These are phyloP conservation scores for Osmerus mordax DNA, from an alignment of 2,113 vertebrate species.

Conservation along the genomic window DNA sequence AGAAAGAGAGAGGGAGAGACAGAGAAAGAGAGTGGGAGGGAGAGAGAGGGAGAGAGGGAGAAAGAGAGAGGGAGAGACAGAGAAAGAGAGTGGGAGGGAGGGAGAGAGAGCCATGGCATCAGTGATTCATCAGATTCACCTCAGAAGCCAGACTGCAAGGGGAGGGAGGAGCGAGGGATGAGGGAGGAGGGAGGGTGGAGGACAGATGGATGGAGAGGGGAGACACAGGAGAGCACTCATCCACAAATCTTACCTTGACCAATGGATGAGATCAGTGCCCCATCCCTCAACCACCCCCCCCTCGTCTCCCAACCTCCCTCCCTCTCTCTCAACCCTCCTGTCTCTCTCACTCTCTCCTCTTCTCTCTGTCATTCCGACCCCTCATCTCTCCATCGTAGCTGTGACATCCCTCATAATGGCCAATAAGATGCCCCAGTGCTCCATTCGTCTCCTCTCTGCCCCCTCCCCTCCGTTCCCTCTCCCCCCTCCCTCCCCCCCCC, in stretches of 20 bases:
- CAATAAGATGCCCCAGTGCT: background rate
- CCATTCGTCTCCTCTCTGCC: background rate
- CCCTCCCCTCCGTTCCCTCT: background rate
- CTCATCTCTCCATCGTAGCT: background rate
- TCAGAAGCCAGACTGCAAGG: slow-evolving; percentile 44
- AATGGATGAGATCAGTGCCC: background rate
- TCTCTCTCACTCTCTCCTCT: background rate
- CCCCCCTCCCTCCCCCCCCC: background rate
- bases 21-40: background rate
- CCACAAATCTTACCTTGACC: slow-evolving; percentile 21
- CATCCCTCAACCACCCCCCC: background rate
- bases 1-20: no score
- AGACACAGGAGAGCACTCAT: slow-evolving; percentile 18
- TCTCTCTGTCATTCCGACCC: background rate
- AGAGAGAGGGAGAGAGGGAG: no score
- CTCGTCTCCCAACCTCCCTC: background rate
- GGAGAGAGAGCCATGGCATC: slow-evolving; percentile 10
- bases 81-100: background rate
- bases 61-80: no score
- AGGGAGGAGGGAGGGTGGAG: background rate
- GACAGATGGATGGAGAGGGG: slow-evolving; percentile 12
- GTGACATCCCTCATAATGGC: background rate
- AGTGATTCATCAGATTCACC: slow-evolving; percentile 36
- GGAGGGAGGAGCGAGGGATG: background rate
- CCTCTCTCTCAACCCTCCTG: background rate